Evolutionary conservation across 2,797 vertebrate species (phyloP), one percentile per base, ranked within the genome.

Genomic region (Nannoperca obscura): DNA sequence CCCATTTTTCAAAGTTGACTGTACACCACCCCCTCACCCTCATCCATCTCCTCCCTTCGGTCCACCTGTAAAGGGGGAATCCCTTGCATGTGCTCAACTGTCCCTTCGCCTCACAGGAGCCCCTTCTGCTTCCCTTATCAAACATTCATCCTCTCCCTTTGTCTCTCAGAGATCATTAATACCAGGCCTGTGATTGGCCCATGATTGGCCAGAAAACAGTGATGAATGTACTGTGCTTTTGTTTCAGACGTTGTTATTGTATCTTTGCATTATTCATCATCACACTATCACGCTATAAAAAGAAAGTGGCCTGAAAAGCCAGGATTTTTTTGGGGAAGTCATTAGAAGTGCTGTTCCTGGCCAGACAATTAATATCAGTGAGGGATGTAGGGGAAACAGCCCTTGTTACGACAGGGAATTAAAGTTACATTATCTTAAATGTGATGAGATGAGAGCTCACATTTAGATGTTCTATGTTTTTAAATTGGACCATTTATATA

Each of bases 101-200:
- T 81, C 61, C 50, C 68, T 65, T 57, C 34, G 1, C 65, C 70
- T 91, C 88, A 82, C 83, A 74, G 68, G 85, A 87, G 86, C 61
- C 76, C 67, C 61, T 88, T 79, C 73, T 78, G 20, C 88, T 63
- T 70, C 49, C 68, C 80, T 93, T 91, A 92, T 93, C 76, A 91
- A 93, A 90, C 83, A 93, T 93, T 91, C 86, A 90, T 90, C 80
- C 58, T 66, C 76, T 57, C 74, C 72, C 79, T 88, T 86, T 88
- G 86, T 92, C 81, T 90, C 69, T 86, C 57, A 14, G 76, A 84
- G 82, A 85, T 91, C 86, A 85, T 91, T 91, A 88, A 76, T 73
- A 86, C 65, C 73, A 58, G 36, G 50, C 49, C 62, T 46, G 11
- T 61, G 83, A 87, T 78, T 86, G 87, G 73, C 32, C 24, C 24